Conservation (phyloP, 2,888 invertebrate genomes). For the Ectemnius continuus region DNA sequence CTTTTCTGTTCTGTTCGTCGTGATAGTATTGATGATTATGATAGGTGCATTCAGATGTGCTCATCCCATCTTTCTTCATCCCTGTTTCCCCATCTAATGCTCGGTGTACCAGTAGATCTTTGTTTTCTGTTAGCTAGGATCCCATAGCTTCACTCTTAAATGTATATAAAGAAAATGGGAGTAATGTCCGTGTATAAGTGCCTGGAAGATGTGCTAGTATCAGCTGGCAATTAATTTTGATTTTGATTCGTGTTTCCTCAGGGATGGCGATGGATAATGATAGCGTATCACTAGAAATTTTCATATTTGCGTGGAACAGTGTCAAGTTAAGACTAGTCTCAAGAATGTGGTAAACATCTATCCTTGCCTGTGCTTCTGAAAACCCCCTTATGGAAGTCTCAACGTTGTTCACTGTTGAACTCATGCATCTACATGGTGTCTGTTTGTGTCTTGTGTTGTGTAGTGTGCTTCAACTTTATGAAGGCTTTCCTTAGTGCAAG, state of each 20-base stretch:
- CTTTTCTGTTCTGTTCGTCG: not conserved
- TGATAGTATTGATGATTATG: not conserved
- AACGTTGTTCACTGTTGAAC: constrained; percentile 5
- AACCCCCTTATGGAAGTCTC: not conserved
- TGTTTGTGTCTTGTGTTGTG: constrained; percentile 49
- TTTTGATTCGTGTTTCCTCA: constrained; percentile 15
- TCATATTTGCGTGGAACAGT: not conserved
- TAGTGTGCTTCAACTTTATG: constrained; percentile 42
- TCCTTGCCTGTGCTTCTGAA: constrained; percentile 3
- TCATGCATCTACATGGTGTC: constrained; percentile 17
- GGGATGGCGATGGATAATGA: constrained; percentile 10
- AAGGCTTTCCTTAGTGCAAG: constrained; percentile 27
- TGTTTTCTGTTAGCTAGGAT: too few relatives aligned
- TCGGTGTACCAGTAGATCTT: too few relatives aligned
- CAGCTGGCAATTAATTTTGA: not conserved
- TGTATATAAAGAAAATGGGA: too few relatives aligned
- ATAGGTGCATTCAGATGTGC: not conserved
- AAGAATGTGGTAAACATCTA: constrained; percentile 10
- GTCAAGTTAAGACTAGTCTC: not conserved
- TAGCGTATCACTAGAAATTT: constrained; percentile 9
- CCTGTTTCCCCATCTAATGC: too few relatives aligned
- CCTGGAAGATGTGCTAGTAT: too few relatives aligned
- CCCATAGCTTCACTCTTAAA: too few relatives aligned
- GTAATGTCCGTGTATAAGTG: too few relatives aligned
- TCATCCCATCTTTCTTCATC: not conserved